Percentiles rank a stretch among this genome's conserved stretches.
phyloP scores from a whole-genome alignment of 2,888 invertebrate genomes.

The Parochlus steinenii region DNA sequence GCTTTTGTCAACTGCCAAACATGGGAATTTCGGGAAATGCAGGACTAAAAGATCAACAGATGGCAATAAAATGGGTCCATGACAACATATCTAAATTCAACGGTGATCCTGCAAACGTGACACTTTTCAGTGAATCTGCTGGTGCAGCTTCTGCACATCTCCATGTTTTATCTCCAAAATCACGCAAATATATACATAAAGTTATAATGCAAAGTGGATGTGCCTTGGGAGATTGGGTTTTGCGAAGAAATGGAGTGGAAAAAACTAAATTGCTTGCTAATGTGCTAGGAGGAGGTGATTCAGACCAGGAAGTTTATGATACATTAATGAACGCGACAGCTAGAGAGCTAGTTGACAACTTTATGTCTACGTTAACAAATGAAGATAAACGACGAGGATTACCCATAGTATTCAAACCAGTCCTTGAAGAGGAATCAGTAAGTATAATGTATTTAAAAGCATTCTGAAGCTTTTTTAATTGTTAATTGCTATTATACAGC shows the following conservation, averaged over 20 bases:
- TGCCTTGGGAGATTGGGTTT: slow-evolving; percentile 4
- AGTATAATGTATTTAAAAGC: no score
- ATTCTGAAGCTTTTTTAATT: no score
- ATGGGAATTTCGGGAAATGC: slow-evolving; percentile 25
- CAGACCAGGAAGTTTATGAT: slow-evolving; percentile 14
- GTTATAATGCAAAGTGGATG: slow-evolving; percentile 7
- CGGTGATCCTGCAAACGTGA: slow-evolving; percentile 9
- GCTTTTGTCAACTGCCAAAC: slow-evolving; percentile 24
- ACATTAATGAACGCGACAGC: slow-evolving; percentile 15
- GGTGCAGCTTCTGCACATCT: slow-evolving; percentile 4
- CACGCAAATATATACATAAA: slow-evolving; percentile 3
- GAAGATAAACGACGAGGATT: slow-evolving; percentile 23
- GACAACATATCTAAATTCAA: slow-evolving; percentile 9
- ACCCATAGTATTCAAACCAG: slow-evolving; percentile 23
- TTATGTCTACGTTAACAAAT: slow-evolving; percentile 17
- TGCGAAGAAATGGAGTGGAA: slow-evolving; percentile 17
- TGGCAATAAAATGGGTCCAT: slow-evolving; percentile 10
- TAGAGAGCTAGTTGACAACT: slow-evolving; percentile 18
- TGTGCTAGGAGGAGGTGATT: slow-evolving; percentile 17
- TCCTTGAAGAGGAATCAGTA: slow-evolving; percentile 20
- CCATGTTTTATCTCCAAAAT: slow-evolving; percentile 3
- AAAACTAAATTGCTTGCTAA: slow-evolving; percentile 21
- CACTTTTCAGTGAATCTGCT: slow-evolving; percentile 6
- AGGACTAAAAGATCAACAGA: slow-evolving; percentile 25
- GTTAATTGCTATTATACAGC: no score